Evolutionary conservation across 1,140 invertebrate species (phyloP), one percentile per base, ranked within the genome.

Genomic region (Heliconius nattereri): DNA sequence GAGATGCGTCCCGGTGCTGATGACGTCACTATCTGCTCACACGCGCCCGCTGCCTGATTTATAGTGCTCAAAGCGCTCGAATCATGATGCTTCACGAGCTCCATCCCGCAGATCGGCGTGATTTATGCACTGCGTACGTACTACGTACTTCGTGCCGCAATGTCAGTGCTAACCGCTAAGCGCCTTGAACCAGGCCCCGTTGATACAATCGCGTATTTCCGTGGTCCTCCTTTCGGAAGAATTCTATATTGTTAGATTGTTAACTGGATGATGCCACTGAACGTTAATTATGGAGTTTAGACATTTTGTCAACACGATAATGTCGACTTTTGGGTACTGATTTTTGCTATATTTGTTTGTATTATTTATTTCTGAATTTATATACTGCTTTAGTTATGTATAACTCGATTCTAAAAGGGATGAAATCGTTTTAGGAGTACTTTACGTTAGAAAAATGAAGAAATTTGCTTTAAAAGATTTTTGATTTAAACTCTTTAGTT

Each of bases 11-110:
- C 87, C 85, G 81, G 90, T 94, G 90, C 87, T 84, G 81, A 88
- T 94, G 92, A 94, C 92, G 92, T 94, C 92, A 94, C 90, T 89
- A 91, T 91, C 89, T 85, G 88, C 85, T 73, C 76, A 84, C 85
- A 84, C 86, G 86, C 89, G 84, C 85, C 83, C 82, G 84, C 85
- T 84, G 84, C 82, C 88, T 92, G 90, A 94, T 94, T 93, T 94
- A 94, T 94, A 90, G 88, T 87, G 87, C 87, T 79, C 81, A 87
- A 87, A 85, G 83, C 85, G 84, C 87, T 23, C 49, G 49, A 52
- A 52, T 52, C 49, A 85, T 82, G 85, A 81, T 86, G 88, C 32
- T 35, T 35, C 32, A 35, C 85, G 85, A 86, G 86, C 87, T 91
- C 84, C 85, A 85, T 87, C 86, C 88, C 79, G 87, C 83, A 82